phyloP scores from a whole-genome alignment of 2,797 vertebrate genomes.

The Darevskia nairensis region DNA sequence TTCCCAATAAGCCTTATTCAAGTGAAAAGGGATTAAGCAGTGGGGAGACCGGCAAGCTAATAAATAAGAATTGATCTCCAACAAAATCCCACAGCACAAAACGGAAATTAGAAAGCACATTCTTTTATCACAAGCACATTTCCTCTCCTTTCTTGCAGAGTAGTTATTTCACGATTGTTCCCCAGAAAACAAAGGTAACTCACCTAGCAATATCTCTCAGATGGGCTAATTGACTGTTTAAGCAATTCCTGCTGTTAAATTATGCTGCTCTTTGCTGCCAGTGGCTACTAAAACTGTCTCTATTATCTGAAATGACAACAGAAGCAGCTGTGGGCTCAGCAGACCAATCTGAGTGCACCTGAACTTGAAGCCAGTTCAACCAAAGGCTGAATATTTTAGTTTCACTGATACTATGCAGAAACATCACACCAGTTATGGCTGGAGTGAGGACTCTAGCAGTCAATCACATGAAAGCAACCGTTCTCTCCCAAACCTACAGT shows the following conservation, averaged over 20 bases:
- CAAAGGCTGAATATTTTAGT: neutral
- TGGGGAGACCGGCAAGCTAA: neutral
- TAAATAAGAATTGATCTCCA: neutral
- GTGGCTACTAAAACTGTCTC: neutral
- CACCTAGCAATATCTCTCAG: neutral
- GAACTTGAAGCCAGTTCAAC: neutral
- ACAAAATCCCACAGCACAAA: slow-evolving; percentile 14
- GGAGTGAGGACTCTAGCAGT: neutral
- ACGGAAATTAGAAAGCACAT: neutral
- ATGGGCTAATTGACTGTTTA: neutral
- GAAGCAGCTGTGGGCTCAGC: neutral
- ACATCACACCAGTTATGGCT: neutral
- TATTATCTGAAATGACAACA: neutral
- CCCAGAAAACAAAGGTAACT: neutral
- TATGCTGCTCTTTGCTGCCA: neutral
- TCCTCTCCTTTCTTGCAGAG: slow-evolving; percentile 17
- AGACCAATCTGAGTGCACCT: neutral
- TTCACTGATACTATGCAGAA: neutral
- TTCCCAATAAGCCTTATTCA: neutral
- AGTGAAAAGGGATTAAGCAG: neutral
- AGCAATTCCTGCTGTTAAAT: neutral
- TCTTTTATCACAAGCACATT: neutral
- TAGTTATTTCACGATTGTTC: neutral
- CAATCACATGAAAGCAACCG: neutral
- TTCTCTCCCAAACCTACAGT: neutral